phyloP scores from a whole-genome alignment of 2,797 vertebrate species.

The Microhierax caerulescens region DNA sequence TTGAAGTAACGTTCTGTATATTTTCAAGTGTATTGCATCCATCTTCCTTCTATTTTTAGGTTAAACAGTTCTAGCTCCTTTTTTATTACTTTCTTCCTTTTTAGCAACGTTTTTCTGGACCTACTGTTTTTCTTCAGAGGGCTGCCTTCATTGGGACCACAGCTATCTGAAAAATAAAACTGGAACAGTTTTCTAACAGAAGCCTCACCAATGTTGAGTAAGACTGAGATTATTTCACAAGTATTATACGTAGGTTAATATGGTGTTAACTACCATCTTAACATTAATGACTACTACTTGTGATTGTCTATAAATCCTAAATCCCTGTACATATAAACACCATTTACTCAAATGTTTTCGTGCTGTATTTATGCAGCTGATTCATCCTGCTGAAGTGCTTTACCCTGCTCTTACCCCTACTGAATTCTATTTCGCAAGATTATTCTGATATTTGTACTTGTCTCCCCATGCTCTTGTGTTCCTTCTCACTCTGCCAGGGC shows the following conservation, averaged over 20 bases:
- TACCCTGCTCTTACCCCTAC: not conserved
- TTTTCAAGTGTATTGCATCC: not conserved
- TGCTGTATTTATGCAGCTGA: not conserved
- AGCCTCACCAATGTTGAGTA: not conserved
- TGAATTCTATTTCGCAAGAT: not conserved
- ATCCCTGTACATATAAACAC: not conserved
- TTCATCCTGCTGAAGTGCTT: not conserved
- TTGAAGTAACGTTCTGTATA: not conserved
- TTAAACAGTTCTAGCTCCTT: not conserved
- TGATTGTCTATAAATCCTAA: not conserved
- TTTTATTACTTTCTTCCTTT: not conserved
- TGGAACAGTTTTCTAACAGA: not conserved
- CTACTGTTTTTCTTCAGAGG: not conserved
- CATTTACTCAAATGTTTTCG: not conserved
- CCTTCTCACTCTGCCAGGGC: not conserved
- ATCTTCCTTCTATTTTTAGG: not conserved
- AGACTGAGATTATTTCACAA: not conserved
- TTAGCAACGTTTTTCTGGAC: not conserved
- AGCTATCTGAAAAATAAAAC: not conserved
- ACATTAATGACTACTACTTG: not conserved
- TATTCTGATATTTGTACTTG: not conserved
- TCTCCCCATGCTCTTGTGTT: not conserved
- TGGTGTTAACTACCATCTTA: not conserved
- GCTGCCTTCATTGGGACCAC: not conserved
- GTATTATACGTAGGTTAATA: not conserved